Base-by-base conservation (phyloP, 2,888 invertebrate species). In the Temnothorax ravouxi region DNA sequence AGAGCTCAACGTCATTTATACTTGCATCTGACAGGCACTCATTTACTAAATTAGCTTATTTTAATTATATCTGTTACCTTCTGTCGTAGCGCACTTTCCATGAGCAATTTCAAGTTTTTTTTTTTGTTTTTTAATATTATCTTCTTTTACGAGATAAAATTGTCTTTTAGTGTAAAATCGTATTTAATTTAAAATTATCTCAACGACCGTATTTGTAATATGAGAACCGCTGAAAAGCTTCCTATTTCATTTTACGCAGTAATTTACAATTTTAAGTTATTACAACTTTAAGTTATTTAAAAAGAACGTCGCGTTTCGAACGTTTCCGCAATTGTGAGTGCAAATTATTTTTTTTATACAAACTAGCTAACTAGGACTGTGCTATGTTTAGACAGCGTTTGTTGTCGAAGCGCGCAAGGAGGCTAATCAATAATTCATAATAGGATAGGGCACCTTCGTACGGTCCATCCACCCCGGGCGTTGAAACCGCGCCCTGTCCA, bases 181-280 rank as follows among this genome's bases (percentile, higher is more conserved):
- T 25, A 54, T 64, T 75, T 15, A 21, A 47, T 62, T 66, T 54
- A 38, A 52, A 29, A 66, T 67, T 13, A 34, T 21, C 47, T 59
- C 21, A 47, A 25, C n/a, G 34, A 50, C 8, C 15, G 15, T 61
- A 34, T 15, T n/a, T 11, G 44, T 15, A n/a, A 41, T 59, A 2
- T 18, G 15, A 47, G 6, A 47, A 56, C 5, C 15, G 15, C 18
- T 6, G 61, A 38, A 11, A 62, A 62, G n/a, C 4, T 61, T 62
- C 74, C 88, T 87, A 69, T 80, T 88, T 88, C 69, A 83, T 69
- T 50, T 47, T 47, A 18, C 67, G 69, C 59, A 44, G 13, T 13
- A 44, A 29, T 38, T 13, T 15, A 44, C 3, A 34, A 34, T 34
- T 6, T 6, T 34, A 29, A 29, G 29, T 29, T 29, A 29, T 44